Percentiles rank a stretch among this genome's conserved stretches.
Evolutionary conservation across 2,113 vertebrate genomes (phyloP).

Genomic region (Heteronetta atricapilla): DNA sequence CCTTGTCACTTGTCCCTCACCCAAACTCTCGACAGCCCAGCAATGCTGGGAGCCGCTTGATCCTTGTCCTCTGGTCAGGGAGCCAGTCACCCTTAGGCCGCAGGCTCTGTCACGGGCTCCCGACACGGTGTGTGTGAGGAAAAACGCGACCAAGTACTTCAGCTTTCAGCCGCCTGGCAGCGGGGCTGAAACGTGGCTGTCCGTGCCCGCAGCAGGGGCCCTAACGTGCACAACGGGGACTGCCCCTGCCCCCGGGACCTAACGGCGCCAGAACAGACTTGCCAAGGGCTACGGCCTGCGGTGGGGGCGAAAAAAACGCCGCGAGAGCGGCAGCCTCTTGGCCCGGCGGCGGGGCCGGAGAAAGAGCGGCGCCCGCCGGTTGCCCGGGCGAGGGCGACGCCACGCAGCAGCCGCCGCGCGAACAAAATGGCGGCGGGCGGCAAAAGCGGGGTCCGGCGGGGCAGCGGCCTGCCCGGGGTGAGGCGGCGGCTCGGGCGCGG

Average conservation of each 20-base stretch:
- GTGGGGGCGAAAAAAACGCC: neutral
- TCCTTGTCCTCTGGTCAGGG: neutral
- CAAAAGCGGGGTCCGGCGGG: neutral
- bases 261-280: neutral
- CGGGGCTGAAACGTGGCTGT: neutral
- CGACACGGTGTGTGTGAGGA: rapidly evolving
- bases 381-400: slow-evolving; percentile 41
- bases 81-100: rapidly evolving
- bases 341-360: rapidly evolving
- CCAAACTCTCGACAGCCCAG: rapidly evolving
- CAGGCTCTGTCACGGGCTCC: neutral
- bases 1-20: too few relatives aligned
- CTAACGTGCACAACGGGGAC: neutral
- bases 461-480: too few relatives aligned
- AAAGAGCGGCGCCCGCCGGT: neutral
- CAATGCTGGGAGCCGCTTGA: rapidly evolving
- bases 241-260: neutral
- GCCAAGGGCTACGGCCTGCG: neutral
- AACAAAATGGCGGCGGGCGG: slow-evolving; percentile 53
- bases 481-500: too few relatives aligned
- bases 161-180: neutral
- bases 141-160: rapidly evolving
- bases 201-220: neutral
- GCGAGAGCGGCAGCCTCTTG: neutral
- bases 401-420: neutral